Evolutionary conservation across 1,140 invertebrate genomes (phyloP).

Genomic region (Himalopsyche phryganea): DNA sequence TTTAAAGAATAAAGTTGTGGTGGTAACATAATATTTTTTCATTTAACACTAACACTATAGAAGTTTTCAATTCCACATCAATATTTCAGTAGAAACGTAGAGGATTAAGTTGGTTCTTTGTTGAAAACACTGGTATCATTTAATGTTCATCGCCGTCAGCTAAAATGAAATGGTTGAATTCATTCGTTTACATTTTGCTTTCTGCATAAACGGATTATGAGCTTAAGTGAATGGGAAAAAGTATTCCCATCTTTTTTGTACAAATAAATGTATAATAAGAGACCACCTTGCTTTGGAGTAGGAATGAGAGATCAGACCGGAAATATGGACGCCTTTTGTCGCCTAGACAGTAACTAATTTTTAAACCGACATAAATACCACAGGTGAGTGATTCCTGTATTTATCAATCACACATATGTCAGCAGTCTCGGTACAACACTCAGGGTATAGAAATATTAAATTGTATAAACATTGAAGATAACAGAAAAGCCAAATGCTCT

Average conservation of each 20-base stretch:
- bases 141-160: constrained; percentile 23
- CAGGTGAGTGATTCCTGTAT: not conserved
- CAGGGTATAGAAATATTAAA: too few species aligned
- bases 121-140: constrained; percentile 17
- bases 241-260: constrained; percentile 14
- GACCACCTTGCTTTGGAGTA: constrained; percentile 20
- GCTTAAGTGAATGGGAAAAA: constrained; percentile 17
- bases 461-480: too few species aligned
- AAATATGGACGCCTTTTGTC: constrained; percentile 7
- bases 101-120: constrained; percentile 27
- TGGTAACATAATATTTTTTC: too few species aligned
- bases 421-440: too few species aligned
- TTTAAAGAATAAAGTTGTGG: too few species aligned
- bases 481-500: too few species aligned
- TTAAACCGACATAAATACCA: constrained; percentile 1
- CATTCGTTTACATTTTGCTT: constrained; percentile 30
- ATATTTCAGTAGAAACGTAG: constrained; percentile 14
- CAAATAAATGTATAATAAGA: constrained; percentile 5
- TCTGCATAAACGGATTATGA: constrained; percentile 32
- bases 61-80: not conserved
- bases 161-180: constrained; percentile 21
- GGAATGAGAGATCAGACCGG: constrained; percentile 14
- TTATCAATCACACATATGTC: too few species aligned
- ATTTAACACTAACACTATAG: too few species aligned
- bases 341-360: too few species aligned